phyloP scores from a whole-genome alignment of 2,888 invertebrate genomes.

The Catocala fraxini region DNA sequence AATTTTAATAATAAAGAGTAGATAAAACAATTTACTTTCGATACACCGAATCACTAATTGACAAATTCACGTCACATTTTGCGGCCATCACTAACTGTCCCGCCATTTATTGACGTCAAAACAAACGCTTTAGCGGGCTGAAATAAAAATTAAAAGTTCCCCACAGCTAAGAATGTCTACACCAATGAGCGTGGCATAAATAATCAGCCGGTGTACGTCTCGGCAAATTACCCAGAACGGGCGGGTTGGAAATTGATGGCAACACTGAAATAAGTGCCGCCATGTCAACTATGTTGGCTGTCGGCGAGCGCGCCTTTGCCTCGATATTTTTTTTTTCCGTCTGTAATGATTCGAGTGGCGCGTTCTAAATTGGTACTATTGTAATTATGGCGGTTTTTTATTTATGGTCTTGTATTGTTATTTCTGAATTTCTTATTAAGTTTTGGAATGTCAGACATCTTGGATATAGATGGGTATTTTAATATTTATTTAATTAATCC shows the following conservation, averaged over 20 bases:
- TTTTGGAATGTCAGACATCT: not conserved
- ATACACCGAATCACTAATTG: constrained; percentile 32
- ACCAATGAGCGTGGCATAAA: constrained; percentile 76
- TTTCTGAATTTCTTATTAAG: constrained; percentile 15
- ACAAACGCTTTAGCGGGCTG: constrained; percentile 50
- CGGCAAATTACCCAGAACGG: constrained; percentile 81
- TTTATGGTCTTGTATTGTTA: constrained; percentile 18
- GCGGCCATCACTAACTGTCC: constrained; percentile 40
- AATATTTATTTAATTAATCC: too few species aligned
- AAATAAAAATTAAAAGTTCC: constrained; percentile 65
- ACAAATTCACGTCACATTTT: constrained; percentile 54
- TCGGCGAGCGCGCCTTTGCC: constrained; percentile 58
- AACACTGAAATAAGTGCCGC: constrained; percentile 71
- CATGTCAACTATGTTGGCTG: constrained; percentile 68
- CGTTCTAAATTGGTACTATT: constrained; percentile 67
- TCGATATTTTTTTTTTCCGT: constrained; percentile 52
- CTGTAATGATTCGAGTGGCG: constrained; percentile 51
- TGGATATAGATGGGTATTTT: too few species aligned
- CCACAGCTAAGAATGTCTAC: constrained; percentile 65
- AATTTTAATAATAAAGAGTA: too few species aligned
- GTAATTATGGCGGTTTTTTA: constrained; percentile 46
- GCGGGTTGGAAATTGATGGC: constrained; percentile 70
- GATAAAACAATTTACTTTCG: not conserved
- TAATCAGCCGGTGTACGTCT: constrained; percentile 77
- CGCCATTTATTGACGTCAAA: constrained; percentile 64